phyloP scores from a whole-genome alignment of 2,797 vertebrate genomes.

The Rhincodon typus region DNA sequence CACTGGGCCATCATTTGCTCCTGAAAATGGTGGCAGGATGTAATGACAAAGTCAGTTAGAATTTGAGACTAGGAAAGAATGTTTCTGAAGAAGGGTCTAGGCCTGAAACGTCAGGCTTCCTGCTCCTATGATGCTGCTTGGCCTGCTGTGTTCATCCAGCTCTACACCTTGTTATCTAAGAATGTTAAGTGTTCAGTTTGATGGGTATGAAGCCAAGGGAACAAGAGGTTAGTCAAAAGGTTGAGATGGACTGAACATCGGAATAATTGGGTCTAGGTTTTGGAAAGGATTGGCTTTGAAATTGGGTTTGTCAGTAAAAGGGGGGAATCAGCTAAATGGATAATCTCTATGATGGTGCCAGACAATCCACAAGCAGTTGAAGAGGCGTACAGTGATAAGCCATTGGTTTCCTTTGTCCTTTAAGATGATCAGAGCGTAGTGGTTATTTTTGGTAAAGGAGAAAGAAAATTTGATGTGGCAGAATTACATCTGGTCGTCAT shows the following conservation, averaged over 20 bases:
- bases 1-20: no score
- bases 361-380: neutral
- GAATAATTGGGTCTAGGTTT: neutral
- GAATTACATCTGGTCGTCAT: neutral
- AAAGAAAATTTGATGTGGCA: neutral
- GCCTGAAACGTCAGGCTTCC: no score
- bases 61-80: neutral
- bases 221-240: neutral
- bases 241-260: neutral
- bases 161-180: no score
- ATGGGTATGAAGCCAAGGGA: neutral
- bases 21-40: neutral
- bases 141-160: no score
- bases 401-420: neutral
- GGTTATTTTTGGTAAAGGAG: neutral
- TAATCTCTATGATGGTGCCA: neutral
- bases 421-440: neutral
- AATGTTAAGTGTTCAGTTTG: neutral
- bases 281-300: neutral
- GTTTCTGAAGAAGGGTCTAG: no score
- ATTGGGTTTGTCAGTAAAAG: no score
- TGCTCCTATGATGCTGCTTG: no score
- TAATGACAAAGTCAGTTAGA: neutral
- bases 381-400: neutral
- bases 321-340: neutral